Evolutionary conservation across 2,797 vertebrate genomes (phyloP).

Genomic region (Vipera ursinii): DNA sequence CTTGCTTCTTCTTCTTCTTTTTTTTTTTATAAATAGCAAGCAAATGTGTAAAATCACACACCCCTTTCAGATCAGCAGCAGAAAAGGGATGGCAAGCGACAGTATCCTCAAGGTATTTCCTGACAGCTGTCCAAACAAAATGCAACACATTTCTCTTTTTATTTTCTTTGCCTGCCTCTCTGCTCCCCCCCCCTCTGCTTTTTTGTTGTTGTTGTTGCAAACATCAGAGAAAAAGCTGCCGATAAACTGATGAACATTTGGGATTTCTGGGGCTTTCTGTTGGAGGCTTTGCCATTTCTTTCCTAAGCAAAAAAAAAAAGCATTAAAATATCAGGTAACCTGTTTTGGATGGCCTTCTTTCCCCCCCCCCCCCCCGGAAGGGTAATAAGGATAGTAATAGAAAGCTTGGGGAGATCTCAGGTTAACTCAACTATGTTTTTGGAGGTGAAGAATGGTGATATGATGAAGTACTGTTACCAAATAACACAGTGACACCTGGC

Average conservation of each 20-base stretch:
- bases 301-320: not conserved
- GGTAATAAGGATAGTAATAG: not conserved
- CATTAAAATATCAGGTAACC: conserved; percentile 14
- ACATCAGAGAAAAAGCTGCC: conserved; percentile 18
- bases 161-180: too few species aligned
- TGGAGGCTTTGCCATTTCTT: not conserved
- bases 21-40: not conserved
- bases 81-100: not conserved
- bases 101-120: conserved; percentile 20
- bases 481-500: not conserved
- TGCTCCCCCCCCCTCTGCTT: too few species aligned
- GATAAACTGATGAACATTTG: conserved; percentile 26
- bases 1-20: not conserved
- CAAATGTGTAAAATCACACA: not conserved
- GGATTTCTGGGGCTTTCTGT: conserved; percentile 3
- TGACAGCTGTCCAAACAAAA: conserved; percentile 20
- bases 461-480: too few species aligned
- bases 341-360: not conserved
- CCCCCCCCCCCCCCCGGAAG: not conserved
- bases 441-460: not conserved
- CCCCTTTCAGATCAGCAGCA: not conserved
- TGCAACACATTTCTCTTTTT: not conserved
- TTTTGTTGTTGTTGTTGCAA: not conserved
- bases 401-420: not conserved
- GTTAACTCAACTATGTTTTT: not conserved